Conservation (phyloP, 2,888 invertebrate genomes). For the Gortyna flavago region DNA sequence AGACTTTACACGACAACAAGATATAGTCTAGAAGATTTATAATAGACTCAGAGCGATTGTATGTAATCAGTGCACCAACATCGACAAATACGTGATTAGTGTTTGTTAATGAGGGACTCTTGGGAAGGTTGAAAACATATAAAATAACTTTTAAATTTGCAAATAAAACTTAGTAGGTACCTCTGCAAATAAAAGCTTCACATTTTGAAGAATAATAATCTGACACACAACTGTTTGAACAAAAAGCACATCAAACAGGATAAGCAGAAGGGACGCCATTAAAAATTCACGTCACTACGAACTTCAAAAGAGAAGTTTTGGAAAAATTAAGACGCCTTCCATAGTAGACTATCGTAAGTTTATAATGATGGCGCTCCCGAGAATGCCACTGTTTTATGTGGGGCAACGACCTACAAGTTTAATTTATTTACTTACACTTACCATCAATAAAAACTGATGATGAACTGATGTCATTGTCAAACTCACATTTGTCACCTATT, state of each 20-base stretch:
- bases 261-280: constrained; percentile 17
- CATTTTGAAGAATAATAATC: background rate
- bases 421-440: background rate
- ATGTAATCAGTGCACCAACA: background rate
- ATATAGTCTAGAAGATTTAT: background rate
- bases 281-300: constrained; percentile 47
- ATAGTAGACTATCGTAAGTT: constrained; percentile 47
- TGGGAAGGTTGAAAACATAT: too few relatives aligned
- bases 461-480: background rate
- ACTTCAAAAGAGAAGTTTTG: constrained; percentile 24
- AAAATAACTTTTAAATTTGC: background rate
- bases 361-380: constrained; percentile 47
- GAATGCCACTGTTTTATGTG: background rate
- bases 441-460: background rate
- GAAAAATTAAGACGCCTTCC: constrained; percentile 30
- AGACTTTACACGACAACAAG: background rate
- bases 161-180: background rate
- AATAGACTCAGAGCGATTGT: background rate
- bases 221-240: background rate
- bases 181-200: background rate
- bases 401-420: background rate
- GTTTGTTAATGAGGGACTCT: background rate
- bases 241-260: constrained; percentile 14
- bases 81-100: background rate
- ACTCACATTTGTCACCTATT: too few relatives aligned